phyloP scores from a whole-genome alignment of 2,888 invertebrate species.

The Germaria angustata region DNA sequence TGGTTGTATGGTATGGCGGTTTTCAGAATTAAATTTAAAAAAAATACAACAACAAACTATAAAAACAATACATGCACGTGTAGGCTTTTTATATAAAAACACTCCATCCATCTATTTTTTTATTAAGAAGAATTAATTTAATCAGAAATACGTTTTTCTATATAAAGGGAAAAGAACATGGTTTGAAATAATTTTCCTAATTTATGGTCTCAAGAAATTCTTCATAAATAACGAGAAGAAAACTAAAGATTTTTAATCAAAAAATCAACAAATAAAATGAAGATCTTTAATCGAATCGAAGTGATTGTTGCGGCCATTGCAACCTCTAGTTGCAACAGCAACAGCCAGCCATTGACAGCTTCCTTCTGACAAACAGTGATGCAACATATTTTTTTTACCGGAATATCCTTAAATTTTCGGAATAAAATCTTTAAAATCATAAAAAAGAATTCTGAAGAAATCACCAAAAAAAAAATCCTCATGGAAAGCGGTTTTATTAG shows the following conservation, averaged over 20 bases:
- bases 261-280: slow-evolving; percentile 49
- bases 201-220: slow-evolving; percentile 53
- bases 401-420: no score
- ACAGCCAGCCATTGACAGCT: slow-evolving; percentile 17
- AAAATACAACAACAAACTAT: slow-evolving; percentile 41
- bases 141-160: slow-evolving; percentile 54
- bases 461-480: no score
- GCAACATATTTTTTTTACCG: no score
- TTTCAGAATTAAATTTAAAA: slow-evolving; percentile 33
- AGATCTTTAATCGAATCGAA: slow-evolving; percentile 16
- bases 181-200: slow-evolving; percentile 55
- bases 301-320: slow-evolving; percentile 57
- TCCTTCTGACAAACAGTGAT: slow-evolving; percentile 11
- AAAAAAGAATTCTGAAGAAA: no score
- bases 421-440: no score
- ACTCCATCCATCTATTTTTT: slow-evolving; percentile 6
- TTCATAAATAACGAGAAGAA: slow-evolving; percentile 24
- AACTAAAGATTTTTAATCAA: slow-evolving; percentile 50
- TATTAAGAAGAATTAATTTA: slow-evolving; percentile 57
- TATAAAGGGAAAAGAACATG: slow-evolving; percentile 1
- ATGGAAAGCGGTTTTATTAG: no score
- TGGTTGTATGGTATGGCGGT: slow-evolving; percentile 50
- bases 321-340: background rate
- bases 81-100: slow-evolving; percentile 50
- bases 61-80: slow-evolving; percentile 59